Conservation (phyloP, 2,797 vertebrate genomes). For the Helicolenus hilgendorfi region DNA sequence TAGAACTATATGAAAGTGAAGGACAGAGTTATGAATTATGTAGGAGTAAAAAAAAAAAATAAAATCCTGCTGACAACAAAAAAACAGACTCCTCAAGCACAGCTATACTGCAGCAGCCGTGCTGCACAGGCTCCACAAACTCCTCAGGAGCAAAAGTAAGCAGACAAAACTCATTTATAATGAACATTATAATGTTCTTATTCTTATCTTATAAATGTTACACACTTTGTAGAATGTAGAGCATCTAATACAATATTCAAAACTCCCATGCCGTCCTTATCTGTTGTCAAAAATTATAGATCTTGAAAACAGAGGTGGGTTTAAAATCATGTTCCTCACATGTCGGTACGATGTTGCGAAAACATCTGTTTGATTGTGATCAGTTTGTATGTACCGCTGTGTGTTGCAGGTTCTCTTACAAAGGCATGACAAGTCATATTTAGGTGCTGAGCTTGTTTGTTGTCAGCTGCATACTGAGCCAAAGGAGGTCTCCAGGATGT, state of each 20-base stretch:
- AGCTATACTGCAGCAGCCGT: constrained; percentile 60
- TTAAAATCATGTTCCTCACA: constrained; percentile 49
- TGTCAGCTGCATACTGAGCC: constrained; percentile 62
- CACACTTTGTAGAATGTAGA: not conserved
- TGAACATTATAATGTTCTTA: constrained; percentile 43
- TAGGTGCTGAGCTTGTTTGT: constrained; percentile 68
- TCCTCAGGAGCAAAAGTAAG: constrained; percentile 67
- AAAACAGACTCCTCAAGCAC: constrained; percentile 80
- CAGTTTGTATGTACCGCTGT: constrained; percentile 20
- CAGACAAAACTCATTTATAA: constrained; percentile 61
- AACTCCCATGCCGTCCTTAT: not conserved
- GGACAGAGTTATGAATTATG: constrained; percentile 89
- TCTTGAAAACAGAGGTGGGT: constrained; percentile 17
- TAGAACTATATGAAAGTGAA: constrained; percentile 88
- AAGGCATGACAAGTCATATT: constrained; percentile 61
- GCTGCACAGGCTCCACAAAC: constrained; percentile 59
- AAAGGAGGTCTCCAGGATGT: constrained; percentile 52
- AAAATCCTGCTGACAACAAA: constrained; percentile 83
- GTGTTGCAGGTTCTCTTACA: constrained; percentile 49
- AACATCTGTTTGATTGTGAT: constrained; percentile 59
- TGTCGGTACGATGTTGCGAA: constrained; percentile 16
- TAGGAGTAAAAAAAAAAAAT: constrained; percentile 76
- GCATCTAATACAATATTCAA: constrained; percentile 1
- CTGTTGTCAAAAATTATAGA: not conserved
- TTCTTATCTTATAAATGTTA: constrained; percentile 45